phyloP scores from a whole-genome alignment of 2,113 vertebrate genomes.

The Panthera leo region DNA sequence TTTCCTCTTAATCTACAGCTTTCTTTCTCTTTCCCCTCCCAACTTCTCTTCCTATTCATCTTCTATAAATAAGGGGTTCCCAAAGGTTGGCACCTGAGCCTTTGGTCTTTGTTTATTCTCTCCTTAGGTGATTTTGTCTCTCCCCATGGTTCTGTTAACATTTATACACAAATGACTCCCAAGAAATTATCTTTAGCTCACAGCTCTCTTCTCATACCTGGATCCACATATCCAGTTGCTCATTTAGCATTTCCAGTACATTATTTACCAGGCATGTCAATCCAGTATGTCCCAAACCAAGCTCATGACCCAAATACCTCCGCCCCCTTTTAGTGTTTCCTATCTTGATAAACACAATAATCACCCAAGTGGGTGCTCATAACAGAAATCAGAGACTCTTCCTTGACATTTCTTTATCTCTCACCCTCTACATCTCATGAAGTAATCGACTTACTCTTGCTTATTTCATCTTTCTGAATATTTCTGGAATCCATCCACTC shows the following conservation, averaged over 20 bases:
- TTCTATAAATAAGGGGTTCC: neutral
- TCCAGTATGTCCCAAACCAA: neutral
- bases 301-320: neutral
- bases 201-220: neutral
- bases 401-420: neutral
- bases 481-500: neutral
- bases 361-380: neutral
- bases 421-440: neutral
- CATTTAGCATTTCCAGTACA: neutral
- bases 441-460: neutral
- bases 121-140: neutral
- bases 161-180: neutral
- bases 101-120: neutral
- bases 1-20: neutral
- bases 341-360: neutral
- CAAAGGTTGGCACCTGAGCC: neutral
- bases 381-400: neutral
- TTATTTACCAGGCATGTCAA: neutral
- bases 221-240: neutral
- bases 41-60: neutral
- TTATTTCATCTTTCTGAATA: neutral
- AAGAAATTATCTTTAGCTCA: neutral
- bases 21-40: neutral
- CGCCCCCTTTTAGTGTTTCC: neutral
- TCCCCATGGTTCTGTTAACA: neutral